phyloP scores from a whole-genome alignment of 1,140 invertebrate genomes.

The Pentalonia nigronervosa region DNA sequence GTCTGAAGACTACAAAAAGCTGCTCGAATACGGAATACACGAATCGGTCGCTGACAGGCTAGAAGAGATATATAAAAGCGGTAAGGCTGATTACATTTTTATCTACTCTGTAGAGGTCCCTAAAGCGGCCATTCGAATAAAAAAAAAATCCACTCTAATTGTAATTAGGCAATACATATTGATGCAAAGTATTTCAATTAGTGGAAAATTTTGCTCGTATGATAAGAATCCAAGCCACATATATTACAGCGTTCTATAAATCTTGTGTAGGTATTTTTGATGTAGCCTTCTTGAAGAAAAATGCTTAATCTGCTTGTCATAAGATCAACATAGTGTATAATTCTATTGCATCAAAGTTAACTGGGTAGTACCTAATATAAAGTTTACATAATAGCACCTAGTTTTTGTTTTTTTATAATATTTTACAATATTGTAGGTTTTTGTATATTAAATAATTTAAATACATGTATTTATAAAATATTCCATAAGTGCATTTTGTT shows the following conservation, averaged over 20 bases:
- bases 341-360: background rate
- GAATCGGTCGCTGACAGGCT: slow-evolving; percentile 91
- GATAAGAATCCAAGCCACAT: background rate
- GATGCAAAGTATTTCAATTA: background rate
- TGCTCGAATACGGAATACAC: slow-evolving; percentile 92
- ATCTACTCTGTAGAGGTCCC: too few species aligned
- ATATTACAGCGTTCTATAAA: background rate
- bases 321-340: too few species aligned
- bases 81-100: slow-evolving; percentile 62
- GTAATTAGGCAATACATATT: background rate
- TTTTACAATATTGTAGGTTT: background rate
- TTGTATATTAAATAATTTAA: background rate
- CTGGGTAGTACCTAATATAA: background rate
- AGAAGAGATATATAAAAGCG: slow-evolving; percentile 96
- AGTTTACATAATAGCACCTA: background rate
- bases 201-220: background rate
- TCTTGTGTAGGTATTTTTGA: background rate
- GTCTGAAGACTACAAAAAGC: slow-evolving; percentile 83
- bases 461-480: background rate
- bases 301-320: background rate
- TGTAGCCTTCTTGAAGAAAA: background rate
- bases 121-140: too few species aligned
- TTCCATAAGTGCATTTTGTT: background rate
- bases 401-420: background rate
- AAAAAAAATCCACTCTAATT: background rate